Evolutionary conservation across 2,797 vertebrate genomes (phyloP).

Genomic region (Apodemus agrarius): DNA sequence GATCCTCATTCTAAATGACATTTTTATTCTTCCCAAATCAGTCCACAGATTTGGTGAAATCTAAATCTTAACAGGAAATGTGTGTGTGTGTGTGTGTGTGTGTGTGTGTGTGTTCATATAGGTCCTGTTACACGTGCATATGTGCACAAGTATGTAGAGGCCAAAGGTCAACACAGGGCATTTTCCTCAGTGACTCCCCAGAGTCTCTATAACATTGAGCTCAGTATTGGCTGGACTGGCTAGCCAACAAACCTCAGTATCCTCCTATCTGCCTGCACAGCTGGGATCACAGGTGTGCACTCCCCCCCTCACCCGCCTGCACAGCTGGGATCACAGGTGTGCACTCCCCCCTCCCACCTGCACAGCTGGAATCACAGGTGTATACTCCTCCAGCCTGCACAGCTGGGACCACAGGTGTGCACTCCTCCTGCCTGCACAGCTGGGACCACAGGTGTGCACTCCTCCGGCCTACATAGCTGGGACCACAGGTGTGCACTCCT

Average conservation of each 20-base stretch:
- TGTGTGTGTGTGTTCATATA: fast-evolving
- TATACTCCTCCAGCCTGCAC: too few species aligned
- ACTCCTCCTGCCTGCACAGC: too few species aligned
- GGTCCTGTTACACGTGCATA: background rate
- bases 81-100: background rate
- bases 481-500: too few species aligned
- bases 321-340: background rate
- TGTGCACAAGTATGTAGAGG: background rate
- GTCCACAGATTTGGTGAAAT: background rate
- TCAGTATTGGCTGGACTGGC: background rate
- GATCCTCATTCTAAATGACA: background rate
- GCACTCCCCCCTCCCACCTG: too few species aligned
- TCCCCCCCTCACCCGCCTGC: too few species aligned
- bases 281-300: background rate
- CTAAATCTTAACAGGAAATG: background rate
- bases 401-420: too few species aligned
- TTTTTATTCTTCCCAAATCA: conserved; percentile 15
- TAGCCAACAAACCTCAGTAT: background rate
- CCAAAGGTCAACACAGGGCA: background rate
- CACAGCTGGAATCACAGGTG: background rate
- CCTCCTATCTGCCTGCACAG: background rate
- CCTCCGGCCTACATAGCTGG: too few species aligned
- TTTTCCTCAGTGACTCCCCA: background rate
- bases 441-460: too few species aligned
- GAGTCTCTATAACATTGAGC: background rate